Conservation (phyloP, 2,113 vertebrate species). For the Rhinoderma darwinii region DNA sequence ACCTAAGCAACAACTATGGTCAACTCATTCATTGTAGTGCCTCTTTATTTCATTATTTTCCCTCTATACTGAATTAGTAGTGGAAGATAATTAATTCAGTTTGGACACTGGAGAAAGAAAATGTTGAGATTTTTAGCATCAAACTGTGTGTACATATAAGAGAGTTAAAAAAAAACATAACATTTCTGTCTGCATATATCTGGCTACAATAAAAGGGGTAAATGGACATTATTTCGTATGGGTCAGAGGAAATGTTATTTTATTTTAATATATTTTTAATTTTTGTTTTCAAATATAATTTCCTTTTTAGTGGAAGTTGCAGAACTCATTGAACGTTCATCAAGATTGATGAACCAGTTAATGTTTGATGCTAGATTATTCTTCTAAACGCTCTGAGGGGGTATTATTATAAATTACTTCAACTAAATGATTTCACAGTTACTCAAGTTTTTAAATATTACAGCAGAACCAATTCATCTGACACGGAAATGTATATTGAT, state of each 20-base stretch:
- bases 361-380: not conserved
- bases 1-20: not conserved
- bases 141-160: not conserved
- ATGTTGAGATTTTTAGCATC: not conserved
- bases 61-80: slow-evolving; percentile 7
- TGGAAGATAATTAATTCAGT: slow-evolving; percentile 23
- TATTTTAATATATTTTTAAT: not conserved
- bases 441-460: not conserved
- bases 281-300: not conserved
- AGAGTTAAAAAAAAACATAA: not conserved
- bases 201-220: not conserved
- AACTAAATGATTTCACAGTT: not conserved
- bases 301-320: not conserved
- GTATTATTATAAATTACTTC: not conserved
- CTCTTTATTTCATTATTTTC: slow-evolving; percentile 28
- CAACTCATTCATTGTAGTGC: not conserved
- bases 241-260: not conserved
- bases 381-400: not conserved
- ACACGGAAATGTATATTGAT: not conserved
- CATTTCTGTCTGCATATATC: not conserved
- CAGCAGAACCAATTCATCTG: not conserved
- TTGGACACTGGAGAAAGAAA: not conserved
- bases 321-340: not conserved
- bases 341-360: not conserved
- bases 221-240: not conserved